phyloP scores from a whole-genome alignment of 1,140 invertebrate species.

The Leptinotarsa undecemlineata region DNA sequence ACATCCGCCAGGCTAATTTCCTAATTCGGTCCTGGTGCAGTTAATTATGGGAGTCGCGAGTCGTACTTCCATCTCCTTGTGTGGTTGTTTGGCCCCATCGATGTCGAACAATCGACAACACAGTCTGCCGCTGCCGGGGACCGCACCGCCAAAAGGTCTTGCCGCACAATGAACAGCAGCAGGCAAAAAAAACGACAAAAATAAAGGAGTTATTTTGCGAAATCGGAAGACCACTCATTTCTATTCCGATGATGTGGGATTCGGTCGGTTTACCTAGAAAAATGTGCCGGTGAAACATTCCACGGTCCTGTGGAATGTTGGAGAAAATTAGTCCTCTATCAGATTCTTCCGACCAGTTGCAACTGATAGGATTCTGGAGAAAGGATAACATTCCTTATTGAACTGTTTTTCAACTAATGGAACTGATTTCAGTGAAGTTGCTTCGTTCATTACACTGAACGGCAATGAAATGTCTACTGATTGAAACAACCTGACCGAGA shows the following conservation, averaged over 20 bases:
- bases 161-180: neutral
- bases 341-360: neutral
- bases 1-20: neutral
- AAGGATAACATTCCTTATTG: too few species aligned
- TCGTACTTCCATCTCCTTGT: slow-evolving; percentile 18
- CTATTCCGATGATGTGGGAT: slow-evolving; percentile 5
- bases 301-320: neutral
- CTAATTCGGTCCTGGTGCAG: neutral
- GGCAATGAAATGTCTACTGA: too few species aligned
- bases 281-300: neutral
- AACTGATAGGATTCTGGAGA: neutral
- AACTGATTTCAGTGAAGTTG: too few species aligned
- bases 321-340: neutral
- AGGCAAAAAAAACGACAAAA: neutral
- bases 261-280: slow-evolving; percentile 9
- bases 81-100: slow-evolving; percentile 14
- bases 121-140: neutral
- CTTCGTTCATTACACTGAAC: too few species aligned
- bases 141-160: slow-evolving; percentile 17
- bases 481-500: too few species aligned
- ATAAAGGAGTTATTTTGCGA: slow-evolving; percentile 21
- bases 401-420: too few species aligned
- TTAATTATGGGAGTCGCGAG: slow-evolving; percentile 9
- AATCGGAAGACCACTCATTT: slow-evolving; percentile 19
- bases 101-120: slow-evolving; percentile 17